Percentiles rank a stretch among this genome's conserved stretches.
Evolutionary conservation across 2,888 invertebrate genomes (phyloP).

Genomic region (Drosophila ustulata): DNA sequence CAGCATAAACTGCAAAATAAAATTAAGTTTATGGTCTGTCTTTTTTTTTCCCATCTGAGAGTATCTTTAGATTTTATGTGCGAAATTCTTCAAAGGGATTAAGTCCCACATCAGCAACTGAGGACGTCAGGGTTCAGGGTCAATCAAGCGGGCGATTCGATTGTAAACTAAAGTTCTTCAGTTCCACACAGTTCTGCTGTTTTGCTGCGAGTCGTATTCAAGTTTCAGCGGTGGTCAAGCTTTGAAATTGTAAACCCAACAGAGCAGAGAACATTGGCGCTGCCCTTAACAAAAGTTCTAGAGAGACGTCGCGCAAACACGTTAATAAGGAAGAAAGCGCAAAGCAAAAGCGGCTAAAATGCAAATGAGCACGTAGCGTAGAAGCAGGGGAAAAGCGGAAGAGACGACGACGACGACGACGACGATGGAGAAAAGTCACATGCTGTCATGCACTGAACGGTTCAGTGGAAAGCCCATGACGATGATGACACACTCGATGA

Average conservation of each 20-base stretch:
- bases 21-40: conserved; percentile 65
- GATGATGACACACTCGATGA: conserved; percentile 29
- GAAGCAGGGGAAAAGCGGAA: background rate
- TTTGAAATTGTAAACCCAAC: conserved; percentile 64
- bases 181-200: conserved; percentile 7
- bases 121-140: conserved; percentile 62
- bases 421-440: conserved; percentile 38
- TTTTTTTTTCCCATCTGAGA: conserved; percentile 31
- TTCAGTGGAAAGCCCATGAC: conserved; percentile 36
- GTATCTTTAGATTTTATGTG: conserved; percentile 55
- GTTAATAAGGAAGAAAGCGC: conserved; percentile 68
- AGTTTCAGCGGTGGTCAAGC: conserved; percentile 41
- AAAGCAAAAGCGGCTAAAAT: conserved; percentile 68
- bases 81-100: conserved; percentile 70
- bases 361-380: conserved; percentile 70
- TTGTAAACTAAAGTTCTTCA: conserved; percentile 1
- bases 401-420: background rate
- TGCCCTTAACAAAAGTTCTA: conserved; percentile 22
- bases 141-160: conserved; percentile 42
- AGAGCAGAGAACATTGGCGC: conserved; percentile 25
- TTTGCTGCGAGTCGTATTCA: conserved; percentile 24
- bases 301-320: conserved; percentile 8
- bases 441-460: conserved; percentile 36
- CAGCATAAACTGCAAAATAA: conserved; percentile 77
- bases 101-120: conserved; percentile 39